Evolutionary conservation across 1,140 invertebrate genomes (phyloP), one percentile per base, ranked within the genome.

Genomic region (Drosophila asahinai): DNA sequence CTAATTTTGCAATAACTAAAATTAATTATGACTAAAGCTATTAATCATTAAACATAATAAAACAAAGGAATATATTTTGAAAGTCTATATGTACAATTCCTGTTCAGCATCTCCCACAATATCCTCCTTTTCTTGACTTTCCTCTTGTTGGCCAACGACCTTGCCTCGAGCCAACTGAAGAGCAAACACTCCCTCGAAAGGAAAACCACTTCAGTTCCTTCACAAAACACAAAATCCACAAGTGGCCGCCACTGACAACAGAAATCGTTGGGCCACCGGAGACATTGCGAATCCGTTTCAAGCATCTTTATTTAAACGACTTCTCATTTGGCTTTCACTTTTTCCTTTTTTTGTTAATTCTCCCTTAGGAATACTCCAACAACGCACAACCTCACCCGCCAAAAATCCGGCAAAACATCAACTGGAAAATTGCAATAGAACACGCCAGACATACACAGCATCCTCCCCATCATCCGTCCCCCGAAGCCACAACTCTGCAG

Each of bases 291-390:
- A 66, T 72, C 67, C 60, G 55, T 58, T 61, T 47, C 19, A 57
- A 58, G 76, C 60, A 4, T 36, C 68, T 47, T 65, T 73, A 61
- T 51, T 74, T 73, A 73, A 73, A 40, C 68, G 51, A 78, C 42
- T 61, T 66, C 30, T 43, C 38, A 36, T 36, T 36, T 36, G 2
- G 33, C 33, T 36, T 36, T 36, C 9, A 3, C 33, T 12, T 40
- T 19, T 22, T 30, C 42, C 42, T 40, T 27, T 61, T 61, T n/a
- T 68, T 49, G 17, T 22, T 55, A 22, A 52, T 40, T 51, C 47
- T 55, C 64, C 54, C 33, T 43, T 64, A 87, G 84, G 77, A 87
- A 89, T 68, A 72, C 62, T 81, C 84, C 84, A 89, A 70, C 84
- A 78, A 75, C 81, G 81, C 77, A 72, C 42, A 81, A 73, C 82